Percentiles rank a stretch among this genome's conserved stretches.
phyloP scores from a whole-genome alignment of 2,113 vertebrate species.

The Verasper variegatus region DNA sequence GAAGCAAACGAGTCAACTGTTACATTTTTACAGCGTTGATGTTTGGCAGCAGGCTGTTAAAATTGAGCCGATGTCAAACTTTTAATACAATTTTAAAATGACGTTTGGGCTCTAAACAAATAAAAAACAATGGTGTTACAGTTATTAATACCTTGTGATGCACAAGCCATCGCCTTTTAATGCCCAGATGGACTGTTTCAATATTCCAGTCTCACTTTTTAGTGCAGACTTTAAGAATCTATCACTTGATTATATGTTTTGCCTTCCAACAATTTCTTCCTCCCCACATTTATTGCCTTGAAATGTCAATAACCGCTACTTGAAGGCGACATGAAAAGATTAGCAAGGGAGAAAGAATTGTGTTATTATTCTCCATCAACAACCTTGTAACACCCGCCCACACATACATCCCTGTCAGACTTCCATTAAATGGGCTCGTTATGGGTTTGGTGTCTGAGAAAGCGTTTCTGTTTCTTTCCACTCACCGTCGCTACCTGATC shows the following conservation, averaged over 20 bases:
- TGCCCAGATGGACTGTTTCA: constrained; percentile 1
- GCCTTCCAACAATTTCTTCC: background rate
- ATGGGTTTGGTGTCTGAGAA: constrained; percentile 31
- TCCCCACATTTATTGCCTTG: constrained; percentile 10
- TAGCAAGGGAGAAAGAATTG: constrained; percentile 16
- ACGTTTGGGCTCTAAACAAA: background rate
- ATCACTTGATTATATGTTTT: constrained; percentile 17
- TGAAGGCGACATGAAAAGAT: constrained; percentile 42
- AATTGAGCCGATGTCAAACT: background rate
- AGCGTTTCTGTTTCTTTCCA: constrained; percentile 20
- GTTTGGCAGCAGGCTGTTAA: constrained; percentile 1
- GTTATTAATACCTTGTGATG: background rate
- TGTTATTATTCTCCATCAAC: constrained; percentile 40
- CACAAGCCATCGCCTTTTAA: background rate
- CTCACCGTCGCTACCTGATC: constrained; percentile 41
- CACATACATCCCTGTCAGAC: constrained; percentile 29
- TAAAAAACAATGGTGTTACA: background rate
- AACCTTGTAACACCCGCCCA: constrained; percentile 24
- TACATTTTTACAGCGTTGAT: constrained; percentile 10
- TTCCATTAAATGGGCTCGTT: constrained; percentile 50
- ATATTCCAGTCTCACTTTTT: background rate
- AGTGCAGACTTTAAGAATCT: background rate
- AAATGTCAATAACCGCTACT: constrained; percentile 24
- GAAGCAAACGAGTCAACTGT: constrained; percentile 16
- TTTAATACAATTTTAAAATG: background rate